Conservation (phyloP, 2,113 vertebrate species). For the Bombycilla garrulus region DNA sequence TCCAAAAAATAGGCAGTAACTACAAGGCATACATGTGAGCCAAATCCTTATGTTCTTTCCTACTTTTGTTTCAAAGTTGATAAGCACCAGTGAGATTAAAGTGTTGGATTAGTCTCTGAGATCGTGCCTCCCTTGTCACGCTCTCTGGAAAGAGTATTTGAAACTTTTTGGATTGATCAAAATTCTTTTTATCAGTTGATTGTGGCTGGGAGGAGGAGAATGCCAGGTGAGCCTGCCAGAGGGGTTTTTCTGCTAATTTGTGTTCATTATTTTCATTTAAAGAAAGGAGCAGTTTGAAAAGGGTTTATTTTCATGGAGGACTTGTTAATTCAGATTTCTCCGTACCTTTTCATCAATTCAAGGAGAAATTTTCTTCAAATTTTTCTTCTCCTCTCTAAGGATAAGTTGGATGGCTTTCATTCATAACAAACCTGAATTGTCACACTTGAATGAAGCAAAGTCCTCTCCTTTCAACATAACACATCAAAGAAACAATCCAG, state of each 20-base stretch:
- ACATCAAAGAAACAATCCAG: not conserved
- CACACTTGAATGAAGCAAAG: not conserved
- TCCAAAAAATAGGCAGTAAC: conserved; percentile 96
- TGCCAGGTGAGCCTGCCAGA: not conserved
- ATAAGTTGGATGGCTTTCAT: not conserved
- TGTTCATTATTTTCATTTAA: not conserved
- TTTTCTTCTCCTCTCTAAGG: not conserved
- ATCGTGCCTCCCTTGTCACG: not conserved
- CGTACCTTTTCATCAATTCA: not conserved
- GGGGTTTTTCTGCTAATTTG: not conserved
- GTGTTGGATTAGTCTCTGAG: not conserved
- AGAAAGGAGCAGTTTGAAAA: not conserved
- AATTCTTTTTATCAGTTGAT: not conserved
- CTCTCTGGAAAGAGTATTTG: not conserved
- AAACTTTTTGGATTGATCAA: not conserved
- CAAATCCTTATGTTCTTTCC: conserved; percentile 18
- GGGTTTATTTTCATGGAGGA: not conserved
- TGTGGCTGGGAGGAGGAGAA: not conserved
- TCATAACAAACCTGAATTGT: not conserved
- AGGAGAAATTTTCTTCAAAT: not conserved
- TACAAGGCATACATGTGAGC: conserved; percentile 99
- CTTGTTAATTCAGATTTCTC: not conserved
- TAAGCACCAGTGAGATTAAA: not conserved
- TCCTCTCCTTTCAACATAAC: not conserved
- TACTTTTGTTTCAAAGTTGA: not conserved